These are phyloP conservation scores for Orientallactaga sibirica DNA, from an alignment of 2,797 vertebrate genomes.

Conservation along the genomic window DNA sequence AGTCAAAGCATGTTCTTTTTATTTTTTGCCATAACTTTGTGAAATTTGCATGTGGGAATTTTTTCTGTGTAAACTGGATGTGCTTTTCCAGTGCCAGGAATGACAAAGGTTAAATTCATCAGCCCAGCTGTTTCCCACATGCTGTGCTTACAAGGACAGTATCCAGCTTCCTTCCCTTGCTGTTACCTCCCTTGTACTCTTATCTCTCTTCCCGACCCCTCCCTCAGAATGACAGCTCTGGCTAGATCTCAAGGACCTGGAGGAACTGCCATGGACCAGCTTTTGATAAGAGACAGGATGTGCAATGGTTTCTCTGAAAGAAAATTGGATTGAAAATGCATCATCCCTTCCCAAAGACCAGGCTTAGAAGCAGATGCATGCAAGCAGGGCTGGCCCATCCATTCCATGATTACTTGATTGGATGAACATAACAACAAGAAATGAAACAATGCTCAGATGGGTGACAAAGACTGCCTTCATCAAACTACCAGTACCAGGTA, in stretches of 20 bases:
- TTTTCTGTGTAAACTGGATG: slow-evolving; percentile 62
- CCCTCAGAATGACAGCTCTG: slow-evolving; percentile 51
- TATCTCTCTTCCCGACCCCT: slow-evolving; percentile 58
- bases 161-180: slow-evolving; percentile 75
- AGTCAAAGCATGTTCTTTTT: slow-evolving; percentile 17
- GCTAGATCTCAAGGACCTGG: slow-evolving; percentile 57
- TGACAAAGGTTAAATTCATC: slow-evolving; percentile 76
- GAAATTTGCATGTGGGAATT: slow-evolving; percentile 52
- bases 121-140: slow-evolving; percentile 80
- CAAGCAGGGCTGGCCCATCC: not conserved
- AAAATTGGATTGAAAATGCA: slow-evolving; percentile 34
- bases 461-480: not conserved
- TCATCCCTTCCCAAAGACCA: not conserved
- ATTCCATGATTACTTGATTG: not conserved
- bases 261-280: slow-evolving; percentile 4
- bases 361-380: not conserved
- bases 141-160: slow-evolving; percentile 57
- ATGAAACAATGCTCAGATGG: not conserved
- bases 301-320: slow-evolving; percentile 34
- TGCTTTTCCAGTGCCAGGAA: slow-evolving; percentile 75
- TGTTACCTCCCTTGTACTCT: slow-evolving; percentile 59
- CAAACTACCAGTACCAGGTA: not conserved
- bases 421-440: not conserved
- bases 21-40: slow-evolving; percentile 36
- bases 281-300: slow-evolving; percentile 81